These are phyloP conservation scores for Cecidostiba fungosa DNA, from an alignment of 2,888 invertebrate genomes.

Conservation along the genomic window DNA sequence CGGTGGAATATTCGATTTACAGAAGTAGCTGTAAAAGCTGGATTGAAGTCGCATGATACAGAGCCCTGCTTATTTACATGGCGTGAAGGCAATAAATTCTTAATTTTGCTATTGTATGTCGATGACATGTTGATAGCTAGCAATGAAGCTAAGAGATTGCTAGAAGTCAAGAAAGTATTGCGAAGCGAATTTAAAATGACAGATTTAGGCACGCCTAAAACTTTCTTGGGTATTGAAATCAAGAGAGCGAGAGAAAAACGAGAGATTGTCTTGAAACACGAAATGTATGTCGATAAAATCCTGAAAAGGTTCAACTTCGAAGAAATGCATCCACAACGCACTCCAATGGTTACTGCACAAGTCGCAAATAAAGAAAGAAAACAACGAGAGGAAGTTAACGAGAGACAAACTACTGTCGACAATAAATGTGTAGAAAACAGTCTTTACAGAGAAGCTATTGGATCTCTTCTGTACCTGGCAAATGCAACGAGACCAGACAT, in stretches of 20 bases:
- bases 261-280: too few species aligned
- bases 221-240: too few species aligned
- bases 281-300: too few species aligned
- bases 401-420: not conserved
- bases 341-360: too few species aligned
- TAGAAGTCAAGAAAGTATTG: not conserved
- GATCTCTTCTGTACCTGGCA: constrained; percentile 66
- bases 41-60: constrained; percentile 47
- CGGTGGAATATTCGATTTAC: constrained; percentile 56
- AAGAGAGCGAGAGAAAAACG: too few species aligned
- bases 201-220: too few species aligned
- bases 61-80: constrained; percentile 61
- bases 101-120: constrained; percentile 3
- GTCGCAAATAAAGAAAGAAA: constrained; percentile 25
- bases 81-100: not conserved
- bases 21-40: constrained; percentile 55
- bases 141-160: not conserved
- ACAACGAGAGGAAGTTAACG: constrained; percentile 1
- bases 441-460: constrained; percentile 64
- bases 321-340: too few species aligned
- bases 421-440: not conserved
- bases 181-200: too few species aligned
- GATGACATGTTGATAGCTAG: constrained; percentile 14
- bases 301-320: too few species aligned
- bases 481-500: constrained; percentile 59